Conservation (phyloP, 30 jellyfish, hydroid and myxozoan species). For the Morbakka virulenta region DNA sequence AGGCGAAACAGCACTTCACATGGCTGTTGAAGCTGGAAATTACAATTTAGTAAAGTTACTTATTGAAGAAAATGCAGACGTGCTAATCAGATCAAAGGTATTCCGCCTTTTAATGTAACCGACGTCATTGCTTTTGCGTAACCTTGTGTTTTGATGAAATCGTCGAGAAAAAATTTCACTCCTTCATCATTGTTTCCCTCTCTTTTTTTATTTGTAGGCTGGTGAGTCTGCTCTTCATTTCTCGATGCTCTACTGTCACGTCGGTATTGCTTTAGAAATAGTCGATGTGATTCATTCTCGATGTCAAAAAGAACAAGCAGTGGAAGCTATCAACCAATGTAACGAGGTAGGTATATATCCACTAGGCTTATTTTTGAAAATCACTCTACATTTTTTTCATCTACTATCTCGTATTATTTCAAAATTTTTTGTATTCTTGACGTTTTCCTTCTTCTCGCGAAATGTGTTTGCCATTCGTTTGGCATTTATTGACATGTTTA, state of each 20-base stretch:
- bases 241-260: constrained; percentile 67
- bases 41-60: constrained; percentile 71
- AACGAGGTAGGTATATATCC: constrained; percentile 45
- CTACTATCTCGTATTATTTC: too few species aligned
- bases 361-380: too few species aligned
- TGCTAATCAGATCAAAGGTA: constrained; percentile 56
- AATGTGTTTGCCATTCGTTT: too few species aligned
- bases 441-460: too few species aligned
- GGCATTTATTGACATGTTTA: too few species aligned
- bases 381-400: too few species aligned
- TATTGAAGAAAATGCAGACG: constrained; percentile 71
- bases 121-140: too few species aligned
- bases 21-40: constrained; percentile 62
- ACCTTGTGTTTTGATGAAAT: too few species aligned
- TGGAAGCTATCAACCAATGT: constrained; percentile 34
- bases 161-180: too few species aligned
- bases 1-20: constrained; percentile 83
- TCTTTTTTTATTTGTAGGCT: too few species aligned
- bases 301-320: background rate
- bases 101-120: background rate
- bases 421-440: too few species aligned
- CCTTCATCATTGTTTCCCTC: too few species aligned
- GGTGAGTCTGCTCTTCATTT: constrained; percentile 92
- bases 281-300: constrained; percentile 73
- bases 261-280: constrained; percentile 74